These are phyloP conservation scores for Xenotilapia longispinis DNA, from an alignment of 2,113 vertebrate genomes.

Conservation along the genomic window DNA sequence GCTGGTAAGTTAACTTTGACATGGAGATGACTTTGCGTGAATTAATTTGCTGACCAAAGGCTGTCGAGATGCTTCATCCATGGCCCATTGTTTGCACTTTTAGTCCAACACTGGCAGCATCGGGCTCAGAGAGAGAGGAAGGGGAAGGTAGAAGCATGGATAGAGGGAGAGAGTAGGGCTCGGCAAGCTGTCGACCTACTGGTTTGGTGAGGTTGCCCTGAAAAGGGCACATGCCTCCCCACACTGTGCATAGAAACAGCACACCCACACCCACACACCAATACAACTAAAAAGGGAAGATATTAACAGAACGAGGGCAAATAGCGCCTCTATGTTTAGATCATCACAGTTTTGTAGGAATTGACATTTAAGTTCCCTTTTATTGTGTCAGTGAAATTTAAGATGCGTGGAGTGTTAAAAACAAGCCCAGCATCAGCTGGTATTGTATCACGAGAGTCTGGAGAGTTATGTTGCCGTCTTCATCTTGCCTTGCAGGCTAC, in stretches of 20 bases:
- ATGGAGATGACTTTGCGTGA: slow-evolving; percentile 12
- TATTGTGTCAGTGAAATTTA: slow-evolving; percentile 48
- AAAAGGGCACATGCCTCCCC: slow-evolving; percentile 64
- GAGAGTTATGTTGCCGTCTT: not conserved
- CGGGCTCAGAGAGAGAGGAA: not conserved
- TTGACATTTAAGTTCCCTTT: not conserved
- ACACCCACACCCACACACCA: slow-evolving; percentile 35
- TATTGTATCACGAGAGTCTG: not conserved
- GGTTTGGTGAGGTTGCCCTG: slow-evolving; percentile 54
- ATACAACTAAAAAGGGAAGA: slow-evolving; percentile 59
- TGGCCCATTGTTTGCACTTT: slow-evolving; percentile 26
- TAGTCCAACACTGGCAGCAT: slow-evolving; percentile 48
- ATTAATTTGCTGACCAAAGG: slow-evolving; percentile 19
- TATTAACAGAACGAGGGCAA: slow-evolving; percentile 21
- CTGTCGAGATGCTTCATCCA: slow-evolving; percentile 47
- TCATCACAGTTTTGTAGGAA: not conserved
- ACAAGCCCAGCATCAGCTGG: not conserved
- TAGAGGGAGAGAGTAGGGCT: not conserved
- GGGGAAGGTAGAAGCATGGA: not conserved
- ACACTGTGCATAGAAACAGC: slow-evolving; percentile 56
- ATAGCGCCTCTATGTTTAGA: not conserved
- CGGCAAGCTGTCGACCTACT: slow-evolving; percentile 42
- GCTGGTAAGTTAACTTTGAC: not conserved
- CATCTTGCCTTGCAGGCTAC: slow-evolving; percentile 73
- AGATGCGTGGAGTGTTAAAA: slow-evolving; percentile 17